A percentile compares a stretch with the other conserved stretches of the same genome.
phyloP scores from a whole-genome alignment of 2,888 invertebrate genomes.

The Watsonalla cultraria region DNA sequence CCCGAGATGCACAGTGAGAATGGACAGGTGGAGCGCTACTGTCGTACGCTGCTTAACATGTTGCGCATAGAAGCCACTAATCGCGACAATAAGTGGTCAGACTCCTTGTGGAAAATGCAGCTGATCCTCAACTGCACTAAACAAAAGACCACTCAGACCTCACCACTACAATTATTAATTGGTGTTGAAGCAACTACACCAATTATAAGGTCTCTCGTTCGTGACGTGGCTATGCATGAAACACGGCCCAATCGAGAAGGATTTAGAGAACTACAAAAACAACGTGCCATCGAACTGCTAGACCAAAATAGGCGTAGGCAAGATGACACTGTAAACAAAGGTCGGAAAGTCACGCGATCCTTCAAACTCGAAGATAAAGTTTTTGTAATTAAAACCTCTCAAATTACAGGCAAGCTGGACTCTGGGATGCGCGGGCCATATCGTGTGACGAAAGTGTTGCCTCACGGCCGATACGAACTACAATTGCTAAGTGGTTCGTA shows the following conservation, averaged over 20 bases:
- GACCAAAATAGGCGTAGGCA: not conserved
- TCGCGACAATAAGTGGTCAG: conserved; percentile 9
- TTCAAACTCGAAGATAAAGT: conserved; percentile 10
- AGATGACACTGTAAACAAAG: conserved; percentile 5
- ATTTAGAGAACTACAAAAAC: conserved; percentile 2
- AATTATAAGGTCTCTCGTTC: conserved; percentile 8
- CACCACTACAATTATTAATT: conserved; percentile 14
- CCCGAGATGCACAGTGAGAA: conserved; percentile 22
- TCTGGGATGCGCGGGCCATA: not conserved
- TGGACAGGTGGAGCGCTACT: conserved; percentile 14
- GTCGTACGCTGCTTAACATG: conserved; percentile 14
- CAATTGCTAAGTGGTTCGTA: too few relatives aligned
- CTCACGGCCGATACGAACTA: too few relatives aligned
- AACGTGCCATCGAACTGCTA: not conserved
- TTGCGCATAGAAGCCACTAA: conserved; percentile 7
- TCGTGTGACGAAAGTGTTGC: too few relatives aligned
- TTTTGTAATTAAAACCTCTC: conserved; percentile 15
- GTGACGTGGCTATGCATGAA: conserved; percentile 11
- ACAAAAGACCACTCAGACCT: conserved; percentile 13
- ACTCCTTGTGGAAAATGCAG: conserved; percentile 12
- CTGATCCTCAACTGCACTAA: conserved; percentile 13
- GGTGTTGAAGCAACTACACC: conserved; percentile 14
- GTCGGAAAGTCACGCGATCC: not conserved
- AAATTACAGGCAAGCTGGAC: conserved; percentile 16
- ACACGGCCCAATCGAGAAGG: conserved; percentile 8